These are phyloP conservation scores for Pegoplata infirma DNA, from an alignment of 2,888 invertebrate species.

Conservation along the genomic window DNA sequence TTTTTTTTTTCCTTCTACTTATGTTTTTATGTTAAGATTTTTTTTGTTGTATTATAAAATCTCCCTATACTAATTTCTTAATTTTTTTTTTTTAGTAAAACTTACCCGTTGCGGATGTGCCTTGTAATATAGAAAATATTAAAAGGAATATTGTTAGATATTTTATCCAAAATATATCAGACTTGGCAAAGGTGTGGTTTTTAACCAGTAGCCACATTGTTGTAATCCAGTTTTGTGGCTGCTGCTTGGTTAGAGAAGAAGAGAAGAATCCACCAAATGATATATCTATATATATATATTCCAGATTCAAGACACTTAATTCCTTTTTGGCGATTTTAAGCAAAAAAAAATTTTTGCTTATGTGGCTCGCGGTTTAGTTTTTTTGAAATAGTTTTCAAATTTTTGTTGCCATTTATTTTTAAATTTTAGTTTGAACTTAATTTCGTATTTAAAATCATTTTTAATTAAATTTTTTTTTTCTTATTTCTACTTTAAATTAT, in stretches of 20 bases:
- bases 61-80: not conserved
- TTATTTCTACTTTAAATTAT: no score
- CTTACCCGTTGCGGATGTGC: slow-evolving; percentile 62
- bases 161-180: slow-evolving; percentile 75
- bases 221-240: slow-evolving; percentile 70
- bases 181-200: slow-evolving; percentile 72
- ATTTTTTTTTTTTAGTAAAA: slow-evolving; percentile 11
- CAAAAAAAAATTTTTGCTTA: slow-evolving; percentile 25
- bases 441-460: not conserved
- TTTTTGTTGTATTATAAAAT: not conserved
- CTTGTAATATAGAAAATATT: slow-evolving; percentile 56
- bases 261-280: slow-evolving; percentile 44
- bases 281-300: slow-evolving; percentile 22
- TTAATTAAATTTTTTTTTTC: not conserved
- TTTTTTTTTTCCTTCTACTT: slow-evolving; percentile 29
- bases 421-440: not conserved
- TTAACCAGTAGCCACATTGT: slow-evolving; percentile 72
- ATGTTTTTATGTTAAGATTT: slow-evolving; percentile 16
- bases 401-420: slow-evolving; percentile 1
- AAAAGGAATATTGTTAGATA: slow-evolving; percentile 60
- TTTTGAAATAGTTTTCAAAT: not conserved
- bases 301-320: slow-evolving; percentile 34
- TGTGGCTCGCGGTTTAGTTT: slow-evolving; percentile 40
- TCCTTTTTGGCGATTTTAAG: slow-evolving; percentile 35
- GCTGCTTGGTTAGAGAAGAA: slow-evolving; percentile 50